These are phyloP conservation scores for Chouioia cunea DNA, from an alignment of 2,888 invertebrate species.

Conservation along the genomic window DNA sequence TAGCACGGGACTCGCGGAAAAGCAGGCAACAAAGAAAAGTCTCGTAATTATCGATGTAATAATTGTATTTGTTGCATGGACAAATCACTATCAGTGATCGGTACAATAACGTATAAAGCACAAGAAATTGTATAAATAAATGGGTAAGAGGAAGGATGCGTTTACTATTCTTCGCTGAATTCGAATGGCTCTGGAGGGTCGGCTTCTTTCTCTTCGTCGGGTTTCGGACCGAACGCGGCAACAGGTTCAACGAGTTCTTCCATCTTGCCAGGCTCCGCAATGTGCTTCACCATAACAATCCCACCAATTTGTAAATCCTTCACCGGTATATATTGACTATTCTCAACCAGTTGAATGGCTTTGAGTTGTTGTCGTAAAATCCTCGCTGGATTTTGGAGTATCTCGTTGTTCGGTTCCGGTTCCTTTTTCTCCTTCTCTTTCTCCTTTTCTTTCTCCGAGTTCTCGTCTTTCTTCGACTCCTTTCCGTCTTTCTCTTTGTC, in stretches of 20 bases:
- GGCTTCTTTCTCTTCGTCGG: slow-evolving; percentile 96
- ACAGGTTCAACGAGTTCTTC: slow-evolving; percentile 94
- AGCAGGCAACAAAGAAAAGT: no score
- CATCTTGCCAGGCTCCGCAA: slow-evolving; percentile 78
- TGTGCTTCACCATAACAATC: slow-evolving; percentile 93
- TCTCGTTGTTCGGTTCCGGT: slow-evolving; percentile 92
- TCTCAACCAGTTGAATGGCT: slow-evolving; percentile 83
- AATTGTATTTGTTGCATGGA: no score
- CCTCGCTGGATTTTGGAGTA: slow-evolving; percentile 94
- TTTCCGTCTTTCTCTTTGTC: slow-evolving; percentile 69
- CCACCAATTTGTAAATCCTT: slow-evolving; percentile 96
- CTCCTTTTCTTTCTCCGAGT: slow-evolving; percentile 66
- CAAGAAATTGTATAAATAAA: no score
- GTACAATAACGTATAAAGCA: no score
- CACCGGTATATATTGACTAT: slow-evolving; percentile 84
- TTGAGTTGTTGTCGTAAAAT: slow-evolving; percentile 93
- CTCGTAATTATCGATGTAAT: no score
- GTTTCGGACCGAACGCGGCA: slow-evolving; percentile 89
- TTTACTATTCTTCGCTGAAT: slow-evolving; percentile 85
- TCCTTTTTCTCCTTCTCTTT: slow-evolving; percentile 78
- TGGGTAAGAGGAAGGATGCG: no score
- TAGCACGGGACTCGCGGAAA: no score
- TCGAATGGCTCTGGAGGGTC: slow-evolving; percentile 98
- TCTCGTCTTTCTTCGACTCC: slow-evolving; percentile 66
- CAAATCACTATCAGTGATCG: no score